A percentile compares a stretch with the other conserved stretches of the same genome.
These are phyloP conservation scores for Coleophora flavipennella DNA, from an alignment of 2,888 invertebrate genomes.

Conservation along the genomic window DNA sequence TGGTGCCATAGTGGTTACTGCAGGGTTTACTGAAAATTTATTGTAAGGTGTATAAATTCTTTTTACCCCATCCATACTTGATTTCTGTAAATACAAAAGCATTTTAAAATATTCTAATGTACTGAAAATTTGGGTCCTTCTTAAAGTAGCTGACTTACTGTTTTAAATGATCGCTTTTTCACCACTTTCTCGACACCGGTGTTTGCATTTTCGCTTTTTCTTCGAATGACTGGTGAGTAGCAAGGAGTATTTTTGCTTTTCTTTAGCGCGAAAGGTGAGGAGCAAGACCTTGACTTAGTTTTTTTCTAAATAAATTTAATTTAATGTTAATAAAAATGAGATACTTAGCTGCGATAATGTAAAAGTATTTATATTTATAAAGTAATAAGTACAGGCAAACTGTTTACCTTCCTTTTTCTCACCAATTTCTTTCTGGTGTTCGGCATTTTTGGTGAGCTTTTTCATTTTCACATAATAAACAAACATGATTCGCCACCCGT, in stretches of 20 bases:
- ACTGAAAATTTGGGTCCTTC: no score
- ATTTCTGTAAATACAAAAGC: conserved; percentile 20
- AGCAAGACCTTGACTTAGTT: no score
- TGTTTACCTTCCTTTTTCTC: conserved; percentile 29
- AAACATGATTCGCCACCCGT: neutral
- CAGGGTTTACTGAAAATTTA: conserved; percentile 21
- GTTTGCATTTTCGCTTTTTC: no score
- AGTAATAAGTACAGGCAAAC: neutral
- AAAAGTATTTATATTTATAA: no score
- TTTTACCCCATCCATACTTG: conserved; percentile 19
- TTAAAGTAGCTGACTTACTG: neutral
- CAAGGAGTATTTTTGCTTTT: no score
- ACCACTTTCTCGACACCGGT: no score
- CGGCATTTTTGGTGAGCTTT: conserved; percentile 24
- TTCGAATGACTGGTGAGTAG: no score
- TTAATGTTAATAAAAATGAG: neutral
- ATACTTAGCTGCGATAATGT: no score
- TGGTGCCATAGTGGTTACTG: neutral
- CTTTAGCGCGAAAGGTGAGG: no score
- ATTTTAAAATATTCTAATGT: no score
- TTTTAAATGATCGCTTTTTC: no score
- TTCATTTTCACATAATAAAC: conserved; percentile 19
- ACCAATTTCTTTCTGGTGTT: conserved; percentile 24
- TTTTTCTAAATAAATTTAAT: no score
- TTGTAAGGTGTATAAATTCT: conserved; percentile 27